Evolutionary conservation across 2,888 invertebrate species (phyloP), one percentile per base, ranked within the genome.

Genomic region (Drosophila formosana): DNA sequence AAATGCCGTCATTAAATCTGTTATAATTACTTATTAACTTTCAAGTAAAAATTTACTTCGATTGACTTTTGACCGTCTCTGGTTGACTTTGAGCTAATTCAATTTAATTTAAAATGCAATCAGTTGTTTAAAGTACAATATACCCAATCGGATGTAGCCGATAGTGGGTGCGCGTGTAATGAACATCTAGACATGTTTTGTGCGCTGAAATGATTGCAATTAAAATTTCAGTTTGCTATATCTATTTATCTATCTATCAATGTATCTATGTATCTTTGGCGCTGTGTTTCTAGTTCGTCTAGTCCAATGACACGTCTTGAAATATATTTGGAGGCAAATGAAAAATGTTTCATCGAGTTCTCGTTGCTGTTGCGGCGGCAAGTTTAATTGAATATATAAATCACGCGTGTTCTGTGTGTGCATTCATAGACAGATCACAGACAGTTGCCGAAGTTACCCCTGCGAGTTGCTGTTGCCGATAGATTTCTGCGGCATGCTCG

Each of bases 381-480:
- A 72, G 72, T 75, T 70, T 89, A 85, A 85, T 85, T 85, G 85
- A 89, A 89, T 88, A 64, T 78, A 85, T 85, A 85, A 85, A 85
- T 85, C 85, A 89, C 77, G 65, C 64, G 66, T 67, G 43, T 39
- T 26, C 25, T 45, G 30, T 55, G 56, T 78, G 84, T 87, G 89
- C 82, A 88, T 83, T 83, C 89, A 80, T 70, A 80, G 77, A 78
- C 77, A 78, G 80, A 72, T 76, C 77, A 72, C 78, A 77, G 77
- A 72, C 77, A 72, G 69, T 79, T 63, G 70, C 80, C 78, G 69
- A 78, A 61, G 69, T 57, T 51, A 61, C 37, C 50, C 23, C 58
- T 50, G 39, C 39, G n/a, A 25, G 23, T 39, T 37, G 9, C 28
- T 6, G 28, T 6, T 28, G 6, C 18, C 45, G 45, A 43, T 67